Base-by-base conservation (phyloP, 1,140 invertebrate species). In the Gonatopus flavifemur region DNA sequence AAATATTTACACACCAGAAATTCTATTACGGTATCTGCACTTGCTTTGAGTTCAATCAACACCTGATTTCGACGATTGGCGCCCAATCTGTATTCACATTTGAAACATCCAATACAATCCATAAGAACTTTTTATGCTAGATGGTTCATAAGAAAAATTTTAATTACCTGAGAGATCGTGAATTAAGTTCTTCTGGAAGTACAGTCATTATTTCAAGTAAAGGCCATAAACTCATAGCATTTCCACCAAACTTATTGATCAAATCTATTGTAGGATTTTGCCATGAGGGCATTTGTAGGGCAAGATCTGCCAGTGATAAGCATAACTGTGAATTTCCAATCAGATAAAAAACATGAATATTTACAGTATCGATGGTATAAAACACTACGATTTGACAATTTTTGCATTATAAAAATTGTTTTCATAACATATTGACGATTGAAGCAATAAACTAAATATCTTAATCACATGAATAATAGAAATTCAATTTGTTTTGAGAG, bases 101-200 rank as follows among this genome's bases (percentile, higher is more conserved):
- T n/a, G n/a, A n/a, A n/a, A n/a, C n/a, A n/a, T n/a, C n/a, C n/a
- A n/a, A n/a, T n/a, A n/a, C n/a, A n/a, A n/a, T n/a, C n/a, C n/a
- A n/a, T n/a, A n/a, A n/a, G n/a, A n/a, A n/a, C n/a, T n/a, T n/a
- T n/a, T n/a, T n/a, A n/a, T n/a, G n/a, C n/a, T n/a, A n/a, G n/a
- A n/a, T n/a, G n/a, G n/a, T n/a, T n/a, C n/a, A n/a, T n/a, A n/a
- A n/a, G n/a, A n/a, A n/a, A n/a, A n/a, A n/a, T n/a, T n/a, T n/a
- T n/a, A n/a, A 8, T n/a, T 70, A 80, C 76, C 78, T 77, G 20
- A 98, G 76, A 57, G 86, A 87, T 62, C 89, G 78, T 9, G 87
- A 91, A 66, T 88, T 87, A 25, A 96, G 86, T 85, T 98, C 96
- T 83, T 98, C 96, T n/a, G 96, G 95, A 60, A 98, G 80, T 7